Evolutionary conservation across 2,113 vertebrate genomes (phyloP), one percentile per base, ranked within the genome.

Genomic region (Romanogobio albipinnatus): DNA sequence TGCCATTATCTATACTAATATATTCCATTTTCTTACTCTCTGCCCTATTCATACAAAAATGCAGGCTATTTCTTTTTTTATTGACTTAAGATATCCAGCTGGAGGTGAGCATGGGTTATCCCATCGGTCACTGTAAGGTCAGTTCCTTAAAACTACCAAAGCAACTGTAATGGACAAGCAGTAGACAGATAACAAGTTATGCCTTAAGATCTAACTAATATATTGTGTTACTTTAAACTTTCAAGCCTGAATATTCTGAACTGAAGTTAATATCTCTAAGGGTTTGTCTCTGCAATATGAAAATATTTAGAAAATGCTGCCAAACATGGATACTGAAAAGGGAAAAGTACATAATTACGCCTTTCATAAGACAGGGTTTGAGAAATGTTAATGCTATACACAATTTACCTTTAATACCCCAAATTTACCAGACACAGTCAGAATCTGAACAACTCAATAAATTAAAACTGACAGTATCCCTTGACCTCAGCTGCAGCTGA

Each of bases 401-500:
- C 11, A 43, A 56, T 19, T 19, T 22, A 56, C 53, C 53, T 56
- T 7, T 70, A 70, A 3, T 36, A 36, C 1, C 19, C 19, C 15
- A 74, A 13, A 74, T 26, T 74, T 26, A 14, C 22, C 43, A 47
- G 11, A 43, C 70, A 74, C 70, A 74, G 43, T 49, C 43, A 1
- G 71, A 47, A 47, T 26, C 43, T 26, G 71, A 74, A 26, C 11
- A 49, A 74, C 11, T 45, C n/a, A 15, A 73, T 47, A 47, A 26
- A 74, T 47, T 47, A 47, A 74, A 74, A 49, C 43, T 15, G 43
- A 47, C 43, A 74, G 70, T 47, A 74, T 49, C 11, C 71, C n/a
- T 74, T 74, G 71, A 74, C 71, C 71, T 49, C 71, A 26, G 43
- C 11, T n/a, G 0, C 1, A 24, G 71, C 11, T 74, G 22, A 74